phyloP scores from a whole-genome alignment of 1,140 invertebrate species.

The Ostrea edulis region DNA sequence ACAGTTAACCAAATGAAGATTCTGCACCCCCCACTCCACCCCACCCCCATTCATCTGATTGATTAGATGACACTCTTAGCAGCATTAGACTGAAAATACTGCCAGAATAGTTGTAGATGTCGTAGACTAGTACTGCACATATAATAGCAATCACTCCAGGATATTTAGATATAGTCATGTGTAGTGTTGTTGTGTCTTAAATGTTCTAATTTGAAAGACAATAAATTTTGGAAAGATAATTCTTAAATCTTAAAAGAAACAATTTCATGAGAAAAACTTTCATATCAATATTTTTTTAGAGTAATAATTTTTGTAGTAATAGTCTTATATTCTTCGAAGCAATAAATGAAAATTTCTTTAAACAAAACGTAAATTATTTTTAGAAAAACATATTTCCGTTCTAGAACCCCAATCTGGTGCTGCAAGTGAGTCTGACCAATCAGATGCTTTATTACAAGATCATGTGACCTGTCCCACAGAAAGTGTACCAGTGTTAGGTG shows the following conservation, averaged over 20 bases:
- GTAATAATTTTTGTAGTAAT: background rate
- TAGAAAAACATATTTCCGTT: conserved; percentile 54
- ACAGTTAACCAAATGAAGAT: background rate
- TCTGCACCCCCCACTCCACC: too few species aligned
- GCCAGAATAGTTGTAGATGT: conserved; percentile 6
- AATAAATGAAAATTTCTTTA: background rate
- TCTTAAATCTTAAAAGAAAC: background rate
- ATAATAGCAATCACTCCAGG: background rate
- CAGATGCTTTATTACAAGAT: conserved; percentile 53
- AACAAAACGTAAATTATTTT: background rate
- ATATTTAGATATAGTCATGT: conserved; percentile 4
- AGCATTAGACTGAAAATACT: background rate
- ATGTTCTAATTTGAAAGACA: background rate
- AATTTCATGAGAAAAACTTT: background rate
- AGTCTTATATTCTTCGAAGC: background rate
- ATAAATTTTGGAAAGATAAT: background rate
- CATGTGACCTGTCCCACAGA: conserved; percentile 63
- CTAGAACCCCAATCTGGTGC: conserved; percentile 67
- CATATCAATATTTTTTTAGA: background rate
- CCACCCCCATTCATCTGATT: background rate
- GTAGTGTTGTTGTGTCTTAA: background rate
- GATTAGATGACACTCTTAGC: conserved; percentile 24
- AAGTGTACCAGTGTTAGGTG: conserved; percentile 68
- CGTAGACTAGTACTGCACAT: conserved; percentile 9
- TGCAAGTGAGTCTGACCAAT: conserved; percentile 68